Evolutionary conservation across 92 coral and sea anemone genomes (phyloP), one percentile per base, ranked within the genome.

Genomic region (Epizoanthus stellaris): DNA sequence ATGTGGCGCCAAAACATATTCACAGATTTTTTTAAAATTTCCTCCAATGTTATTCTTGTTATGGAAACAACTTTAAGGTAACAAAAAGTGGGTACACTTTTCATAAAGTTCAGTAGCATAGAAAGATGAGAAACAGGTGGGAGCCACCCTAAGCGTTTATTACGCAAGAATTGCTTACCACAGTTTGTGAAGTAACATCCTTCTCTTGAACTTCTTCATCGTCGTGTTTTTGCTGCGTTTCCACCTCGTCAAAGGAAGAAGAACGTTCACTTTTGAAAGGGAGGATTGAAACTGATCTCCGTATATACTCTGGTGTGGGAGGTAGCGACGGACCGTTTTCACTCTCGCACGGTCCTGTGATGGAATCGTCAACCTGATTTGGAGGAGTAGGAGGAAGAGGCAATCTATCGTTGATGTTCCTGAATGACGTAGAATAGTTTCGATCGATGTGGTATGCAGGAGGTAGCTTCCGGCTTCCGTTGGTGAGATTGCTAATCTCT

Each of bases 401-500:
- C 7, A 77, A 25, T 40, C 64, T 77, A 21, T 77, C 82, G 14
- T 77, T 77, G 19, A 70, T 40, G 59, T 77, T 61, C 59, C 82
- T 62, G 42, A 62, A 40, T 3, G 72, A 34, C 0, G 72, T 7
- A 16, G 70, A 20, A 52, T 3, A 9, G 56, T 10, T 52, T n/a
- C 59, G 71, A 16, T 77, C 82, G 9, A 40, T 45, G 36, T 76
- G 60, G 57, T 77, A 62, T 4, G 47, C 14, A 4, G 70, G 60
- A 38, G 71, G 70, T 40, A 6, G 20, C 6, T 7, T 42, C 15
- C 36, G 42, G 12, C 57, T 62, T 16, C 42, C 30, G 10, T 40
- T 66, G 2, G 82, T 77, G n/a, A 77, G 58, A 42, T 77, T 77
- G 25, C 82, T 77, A 36, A 77, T 62, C 71, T 77, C 82, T 11